These are phyloP conservation scores for Lagria hirta DNA, from an alignment of 2,888 invertebrate genomes.

Conservation along the genomic window DNA sequence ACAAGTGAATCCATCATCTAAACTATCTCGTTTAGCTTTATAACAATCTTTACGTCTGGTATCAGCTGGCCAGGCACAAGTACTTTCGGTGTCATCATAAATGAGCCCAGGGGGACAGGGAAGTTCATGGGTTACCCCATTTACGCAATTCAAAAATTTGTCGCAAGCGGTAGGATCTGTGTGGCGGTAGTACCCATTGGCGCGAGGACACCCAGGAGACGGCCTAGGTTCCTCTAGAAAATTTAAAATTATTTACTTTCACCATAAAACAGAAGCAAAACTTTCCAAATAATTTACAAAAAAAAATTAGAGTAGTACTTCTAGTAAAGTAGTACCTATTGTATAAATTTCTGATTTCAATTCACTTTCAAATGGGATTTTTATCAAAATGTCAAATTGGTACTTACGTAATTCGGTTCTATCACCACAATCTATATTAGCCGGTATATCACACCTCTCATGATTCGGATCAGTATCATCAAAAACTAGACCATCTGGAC, in stretches of 20 bases:
- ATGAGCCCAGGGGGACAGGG: conserved; percentile 75
- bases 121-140: conserved; percentile 67
- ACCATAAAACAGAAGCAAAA: conserved; percentile 1
- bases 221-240: conserved; percentile 73
- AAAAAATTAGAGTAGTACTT: too few relatives aligned
- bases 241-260: conserved; percentile 6
- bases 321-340: not conserved
- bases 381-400: too few relatives aligned
- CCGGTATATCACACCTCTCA: conserved; percentile 74
- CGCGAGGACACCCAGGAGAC: conserved; percentile 71
- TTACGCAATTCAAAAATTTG: conserved; percentile 77
- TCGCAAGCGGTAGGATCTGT: conserved; percentile 73
- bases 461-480: conserved; percentile 70
- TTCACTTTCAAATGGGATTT: too few relatives aligned
- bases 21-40: conserved; percentile 57
- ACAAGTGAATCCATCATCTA: conserved; percentile 77
- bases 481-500: conserved; percentile 79
- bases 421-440: conserved; percentile 76
- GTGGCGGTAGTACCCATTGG: conserved; percentile 77
- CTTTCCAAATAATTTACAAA: too few relatives aligned
- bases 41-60: conserved; percentile 60
- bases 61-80: conserved; percentile 74
- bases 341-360: too few relatives aligned
- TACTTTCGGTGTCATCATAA: conserved; percentile 72
- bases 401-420: conserved; percentile 72